Base-by-base conservation (phyloP, 1,140 invertebrate genomes). In the Rhizoglyphus robini region DNA sequence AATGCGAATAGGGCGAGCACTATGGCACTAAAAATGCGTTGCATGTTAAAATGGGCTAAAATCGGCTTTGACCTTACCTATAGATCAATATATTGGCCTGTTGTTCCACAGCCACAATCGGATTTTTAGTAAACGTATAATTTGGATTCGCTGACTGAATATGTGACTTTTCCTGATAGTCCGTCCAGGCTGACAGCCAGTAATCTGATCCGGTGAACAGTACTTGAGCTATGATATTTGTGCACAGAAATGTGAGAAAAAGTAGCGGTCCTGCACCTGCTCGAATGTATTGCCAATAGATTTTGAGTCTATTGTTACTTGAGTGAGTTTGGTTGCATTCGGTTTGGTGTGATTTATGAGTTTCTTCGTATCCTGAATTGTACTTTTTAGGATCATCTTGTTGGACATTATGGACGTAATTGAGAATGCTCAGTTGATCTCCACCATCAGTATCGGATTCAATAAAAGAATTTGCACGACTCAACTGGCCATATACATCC, bases 1-100 rank as follows among this genome's bases (percentile, higher is more conserved):
- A 77, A 73, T 1, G 78, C 46, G 63, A 78, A 76, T 0, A 78
- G 72, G 23, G n/a, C n/a, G 62, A 66, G 3, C 67, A 68, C 15
- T 76, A n/a, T 32, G 29, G n/a, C 54, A 48, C 15, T 31, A 18
- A n/a, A n/a, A n/a, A n/a, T n/a, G n/a, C n/a, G n/a, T n/a, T n/a
- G 23, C 41, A 46, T 46, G 23, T 23, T 15, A 46, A 46, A 46
- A 46, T 46, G 23, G 23, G 23, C 15, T 15, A 46, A 46, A 15
- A 15, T 23, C 41, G 15, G 41, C 41, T 15, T 23, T 23, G 23
- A 23, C 41, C n/a, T n/a, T n/a, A n/a, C n/a, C n/a, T 20, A 34
- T 47, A 49, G 23, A 63, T 46, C 2, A 59, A 18, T 2, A 57
- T 46, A 51, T 46, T 32, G 54, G 2, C 30, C 2, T 63, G 1